A percentile compares a stretch with the other conserved stretches of the same genome.
Evolutionary conservation across 2,113 vertebrate species (phyloP).

Genomic region (Motacilla tschutschensis): DNA sequence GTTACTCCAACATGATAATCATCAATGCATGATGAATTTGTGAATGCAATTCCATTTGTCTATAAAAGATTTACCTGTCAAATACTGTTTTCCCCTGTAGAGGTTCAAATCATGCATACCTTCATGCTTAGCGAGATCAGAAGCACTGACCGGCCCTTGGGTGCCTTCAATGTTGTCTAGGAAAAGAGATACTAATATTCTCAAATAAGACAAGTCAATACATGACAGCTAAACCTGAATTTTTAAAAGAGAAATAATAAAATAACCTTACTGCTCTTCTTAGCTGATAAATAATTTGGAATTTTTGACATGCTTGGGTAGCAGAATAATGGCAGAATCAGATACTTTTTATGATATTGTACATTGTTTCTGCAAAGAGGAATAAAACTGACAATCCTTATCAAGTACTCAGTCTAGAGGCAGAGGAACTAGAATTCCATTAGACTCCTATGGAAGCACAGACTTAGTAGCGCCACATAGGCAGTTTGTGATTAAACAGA

Average conservation of each 20-base stretch:
- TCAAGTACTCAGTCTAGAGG: neutral
- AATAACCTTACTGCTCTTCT: neutral
- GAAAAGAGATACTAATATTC: neutral
- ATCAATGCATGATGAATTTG: neutral
- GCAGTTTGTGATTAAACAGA: neutral
- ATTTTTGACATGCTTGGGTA: neutral
- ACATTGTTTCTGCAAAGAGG: neutral
- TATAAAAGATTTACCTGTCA: neutral
- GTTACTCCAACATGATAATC: neutral
- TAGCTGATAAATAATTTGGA: neutral
- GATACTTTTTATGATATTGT: neutral
- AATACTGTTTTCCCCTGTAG: neutral
- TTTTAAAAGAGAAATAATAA: neutral
- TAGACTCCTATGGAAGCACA: neutral
- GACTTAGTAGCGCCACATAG: neutral
- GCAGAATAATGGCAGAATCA: neutral
- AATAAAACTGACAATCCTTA: neutral
- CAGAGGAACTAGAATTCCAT: neutral
- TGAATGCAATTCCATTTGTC: neutral
- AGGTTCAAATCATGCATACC: neutral
- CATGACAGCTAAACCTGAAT: neutral
- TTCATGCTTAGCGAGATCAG: rapidly evolving
- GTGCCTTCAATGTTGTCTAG: rapidly evolving
- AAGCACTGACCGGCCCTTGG: rapidly evolving
- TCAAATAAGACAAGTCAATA: neutral